These are phyloP conservation scores for Ammospiza caudacuta DNA, from an alignment of 2,113 vertebrate species.

Conservation along the genomic window DNA sequence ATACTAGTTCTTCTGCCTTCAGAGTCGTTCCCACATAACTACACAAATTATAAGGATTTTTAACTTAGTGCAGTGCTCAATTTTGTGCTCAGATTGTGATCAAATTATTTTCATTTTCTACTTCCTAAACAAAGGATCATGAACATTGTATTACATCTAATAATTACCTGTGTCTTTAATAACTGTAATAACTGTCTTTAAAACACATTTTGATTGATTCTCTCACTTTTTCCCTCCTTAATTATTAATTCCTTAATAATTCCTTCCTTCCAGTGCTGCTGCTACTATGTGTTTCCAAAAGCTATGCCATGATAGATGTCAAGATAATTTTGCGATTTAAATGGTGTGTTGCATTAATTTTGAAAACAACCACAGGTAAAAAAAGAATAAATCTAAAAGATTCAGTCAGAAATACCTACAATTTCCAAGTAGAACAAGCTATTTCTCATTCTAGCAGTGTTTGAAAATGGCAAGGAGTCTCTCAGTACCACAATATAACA, in stretches of 20 bases:
- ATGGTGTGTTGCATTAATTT: neutral
- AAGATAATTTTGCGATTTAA: neutral
- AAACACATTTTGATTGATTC: neutral
- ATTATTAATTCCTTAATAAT: neutral
- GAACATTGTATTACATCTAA: neutral
- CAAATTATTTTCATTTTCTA: neutral
- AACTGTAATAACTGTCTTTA: neutral
- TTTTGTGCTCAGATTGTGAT: neutral
- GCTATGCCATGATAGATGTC: neutral
- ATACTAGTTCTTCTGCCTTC: neutral
- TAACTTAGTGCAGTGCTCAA: neutral
- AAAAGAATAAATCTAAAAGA: neutral
- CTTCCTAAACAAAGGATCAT: neutral
- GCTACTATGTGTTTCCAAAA: neutral
- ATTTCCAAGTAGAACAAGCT: neutral
- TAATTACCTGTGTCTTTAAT: neutral
- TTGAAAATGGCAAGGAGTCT: neutral
- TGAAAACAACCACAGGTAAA: neutral
- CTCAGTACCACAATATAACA: neutral
- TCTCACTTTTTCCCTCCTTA: neutral
- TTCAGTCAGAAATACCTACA: neutral
- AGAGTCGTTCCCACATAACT: neutral
- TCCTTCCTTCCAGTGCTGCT: neutral
- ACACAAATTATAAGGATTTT: neutral
- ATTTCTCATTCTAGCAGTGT: neutral